A percentile compares a stretch with the other conserved stretches of the same genome.
These are phyloP conservation scores for Lepisosteus osseus DNA, from an alignment of 2,113 vertebrate species.

Conservation along the genomic window DNA sequence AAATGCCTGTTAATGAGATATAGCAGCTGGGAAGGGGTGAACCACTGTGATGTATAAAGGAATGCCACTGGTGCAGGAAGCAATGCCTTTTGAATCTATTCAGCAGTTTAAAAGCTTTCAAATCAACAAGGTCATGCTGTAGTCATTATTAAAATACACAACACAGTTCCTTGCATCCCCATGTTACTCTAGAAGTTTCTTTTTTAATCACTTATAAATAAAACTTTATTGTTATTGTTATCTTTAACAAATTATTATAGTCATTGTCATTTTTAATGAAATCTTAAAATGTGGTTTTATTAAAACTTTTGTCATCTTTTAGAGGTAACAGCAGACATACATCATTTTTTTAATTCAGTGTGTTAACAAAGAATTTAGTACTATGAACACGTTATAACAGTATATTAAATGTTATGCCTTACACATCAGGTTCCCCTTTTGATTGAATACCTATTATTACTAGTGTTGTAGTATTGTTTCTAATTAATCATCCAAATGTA, in stretches of 20 bases:
- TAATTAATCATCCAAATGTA: too few species aligned
- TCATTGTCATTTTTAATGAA: too few species aligned
- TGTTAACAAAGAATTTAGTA: too few species aligned
- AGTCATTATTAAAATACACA: constrained; percentile 68
- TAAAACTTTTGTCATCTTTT: too few species aligned
- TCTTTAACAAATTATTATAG: not conserved
- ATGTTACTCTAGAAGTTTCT: constrained; percentile 52
- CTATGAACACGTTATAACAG: too few species aligned
- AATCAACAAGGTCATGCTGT: constrained; percentile 73
- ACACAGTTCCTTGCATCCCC: constrained; percentile 65
- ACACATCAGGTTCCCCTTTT: too few species aligned
- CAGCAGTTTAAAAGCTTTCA: constrained; percentile 70
- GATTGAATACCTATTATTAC: too few species aligned
- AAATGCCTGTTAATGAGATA: constrained; percentile 80
- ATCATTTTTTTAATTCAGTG: too few species aligned
- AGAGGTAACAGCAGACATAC: too few species aligned
- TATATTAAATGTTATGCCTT: too few species aligned
- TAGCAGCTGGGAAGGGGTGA: constrained; percentile 77
- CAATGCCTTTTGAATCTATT: constrained; percentile 74
- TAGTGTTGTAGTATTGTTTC: too few species aligned
- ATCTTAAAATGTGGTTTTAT: too few species aligned
- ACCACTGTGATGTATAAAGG: constrained; percentile 73
- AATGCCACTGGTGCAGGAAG: constrained; percentile 74
- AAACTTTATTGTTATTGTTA: not conserved
- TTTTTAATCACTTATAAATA: not conserved